Evolutionary conservation across 2,888 invertebrate species (phyloP).

Genomic region (Cecidostiba fungosa): DNA sequence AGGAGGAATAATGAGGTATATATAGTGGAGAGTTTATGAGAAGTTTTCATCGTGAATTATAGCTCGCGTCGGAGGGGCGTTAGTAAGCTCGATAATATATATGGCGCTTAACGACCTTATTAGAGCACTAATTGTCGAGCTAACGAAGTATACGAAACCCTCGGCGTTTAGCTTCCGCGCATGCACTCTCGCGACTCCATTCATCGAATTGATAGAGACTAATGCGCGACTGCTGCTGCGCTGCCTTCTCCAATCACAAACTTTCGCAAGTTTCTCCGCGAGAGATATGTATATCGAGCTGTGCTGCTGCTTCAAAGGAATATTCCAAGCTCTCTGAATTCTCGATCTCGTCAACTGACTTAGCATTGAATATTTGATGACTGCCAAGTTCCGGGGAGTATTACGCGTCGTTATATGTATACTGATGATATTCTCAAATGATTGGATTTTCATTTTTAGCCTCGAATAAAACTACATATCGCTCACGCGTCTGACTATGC

Average conservation of each 20-base stretch:
- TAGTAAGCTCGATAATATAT: constrained; percentile 57
- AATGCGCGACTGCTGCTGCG: constrained; percentile 63
- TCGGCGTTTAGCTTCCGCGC: constrained; percentile 46
- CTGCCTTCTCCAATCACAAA: constrained; percentile 18
- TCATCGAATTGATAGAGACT: constrained; percentile 71
- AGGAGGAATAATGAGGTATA: too few species aligned
- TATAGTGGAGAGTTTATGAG: constrained; percentile 21
- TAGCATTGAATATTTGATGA: background rate
- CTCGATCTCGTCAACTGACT: background rate
- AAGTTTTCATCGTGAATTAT: constrained; percentile 49
- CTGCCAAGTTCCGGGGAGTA: background rate
- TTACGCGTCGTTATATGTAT: too few species aligned
- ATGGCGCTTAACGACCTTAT: constrained; percentile 72
- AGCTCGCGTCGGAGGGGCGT: background rate
- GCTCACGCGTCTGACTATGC: background rate
- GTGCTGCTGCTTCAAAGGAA: constrained; percentile 18
- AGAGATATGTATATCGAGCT: background rate
- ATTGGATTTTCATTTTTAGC: background rate
- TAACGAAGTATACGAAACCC: constrained; percentile 71
- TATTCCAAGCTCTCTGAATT: background rate
- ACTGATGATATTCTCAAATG: background rate
- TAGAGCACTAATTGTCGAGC: constrained; percentile 72
- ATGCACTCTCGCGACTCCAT: constrained; percentile 63
- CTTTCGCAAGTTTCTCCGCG: constrained; percentile 13
- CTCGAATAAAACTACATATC: background rate